A percentile compares a stretch with the other conserved stretches of the same genome.
These are phyloP conservation scores for Clarias magur DNA, from an alignment of 2,113 vertebrate genomes.

Conservation along the genomic window DNA sequence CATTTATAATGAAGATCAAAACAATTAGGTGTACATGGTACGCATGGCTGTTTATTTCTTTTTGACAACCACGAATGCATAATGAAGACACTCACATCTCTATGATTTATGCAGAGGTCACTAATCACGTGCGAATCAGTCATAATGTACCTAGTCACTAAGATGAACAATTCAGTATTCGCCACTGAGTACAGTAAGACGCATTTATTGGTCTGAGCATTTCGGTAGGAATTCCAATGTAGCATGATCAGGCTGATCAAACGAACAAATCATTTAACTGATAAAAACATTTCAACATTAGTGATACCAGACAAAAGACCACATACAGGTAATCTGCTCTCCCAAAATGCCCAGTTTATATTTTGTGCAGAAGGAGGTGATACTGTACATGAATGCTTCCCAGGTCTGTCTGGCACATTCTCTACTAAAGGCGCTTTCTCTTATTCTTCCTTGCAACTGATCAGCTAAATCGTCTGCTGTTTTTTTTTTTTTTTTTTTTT, in stretches of 20 bases:
- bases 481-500: too few species aligned
- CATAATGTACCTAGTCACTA: background rate
- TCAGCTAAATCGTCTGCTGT: background rate
- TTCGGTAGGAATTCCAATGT: background rate
- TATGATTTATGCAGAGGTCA: background rate
- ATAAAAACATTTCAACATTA: too few species aligned
- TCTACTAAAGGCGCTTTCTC: background rate
- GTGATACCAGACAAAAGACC: background rate
- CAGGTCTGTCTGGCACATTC: background rate
- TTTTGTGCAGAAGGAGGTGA: background rate
- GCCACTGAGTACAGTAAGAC: background rate
- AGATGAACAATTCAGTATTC: background rate
- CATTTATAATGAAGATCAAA: background rate
- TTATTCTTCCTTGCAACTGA: background rate
- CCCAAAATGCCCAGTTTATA: background rate
- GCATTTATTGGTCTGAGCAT: background rate
- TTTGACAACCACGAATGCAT: background rate
- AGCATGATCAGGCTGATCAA: background rate
- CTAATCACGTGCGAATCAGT: background rate
- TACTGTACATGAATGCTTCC: background rate
- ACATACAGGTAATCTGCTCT: background rate
- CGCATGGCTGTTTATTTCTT: background rate
- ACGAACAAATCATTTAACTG: background rate
- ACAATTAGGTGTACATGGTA: background rate
- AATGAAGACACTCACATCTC: background rate